phyloP scores from a whole-genome alignment of 1,140 invertebrate species.

The Batillaria attramentaria region DNA sequence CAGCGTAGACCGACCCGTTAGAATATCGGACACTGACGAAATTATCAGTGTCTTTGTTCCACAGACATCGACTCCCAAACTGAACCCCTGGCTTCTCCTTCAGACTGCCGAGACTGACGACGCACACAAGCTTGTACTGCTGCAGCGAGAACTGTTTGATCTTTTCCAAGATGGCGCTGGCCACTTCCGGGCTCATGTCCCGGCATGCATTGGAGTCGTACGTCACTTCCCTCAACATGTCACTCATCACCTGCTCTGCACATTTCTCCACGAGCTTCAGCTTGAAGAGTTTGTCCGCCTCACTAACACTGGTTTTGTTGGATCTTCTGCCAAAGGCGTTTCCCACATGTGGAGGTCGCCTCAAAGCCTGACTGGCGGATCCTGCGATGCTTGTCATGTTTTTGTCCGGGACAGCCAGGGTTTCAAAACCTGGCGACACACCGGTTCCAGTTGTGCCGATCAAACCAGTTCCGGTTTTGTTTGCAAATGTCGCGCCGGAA shows the following conservation, averaged over 20 bases:
- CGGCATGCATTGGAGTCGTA: constrained; percentile 59
- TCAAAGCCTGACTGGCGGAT: too few relatives aligned
- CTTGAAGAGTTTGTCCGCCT: constrained; percentile 46
- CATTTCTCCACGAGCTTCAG: constrained; percentile 51
- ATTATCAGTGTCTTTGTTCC: constrained; percentile 68
- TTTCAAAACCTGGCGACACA: too few relatives aligned
- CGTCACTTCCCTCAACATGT: constrained; percentile 49
- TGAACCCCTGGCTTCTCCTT: constrained; percentile 66
- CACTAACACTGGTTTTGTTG: not conserved
- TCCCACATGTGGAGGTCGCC: too few relatives aligned
- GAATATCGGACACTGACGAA: constrained; percentile 67
- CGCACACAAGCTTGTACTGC: constrained; percentile 65
- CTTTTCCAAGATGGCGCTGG: constrained; percentile 56
- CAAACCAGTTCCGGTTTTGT: too few relatives aligned
- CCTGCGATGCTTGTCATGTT: too few relatives aligned
- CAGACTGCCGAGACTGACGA: constrained; percentile 64
- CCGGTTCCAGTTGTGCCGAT: too few relatives aligned
- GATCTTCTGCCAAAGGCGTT: too few relatives aligned
- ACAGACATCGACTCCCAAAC: constrained; percentile 68
- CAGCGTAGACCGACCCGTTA: constrained; percentile 67
- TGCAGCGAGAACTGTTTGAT: constrained; percentile 54
- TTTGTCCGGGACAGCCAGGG: too few relatives aligned
- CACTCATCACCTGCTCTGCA: constrained; percentile 53
- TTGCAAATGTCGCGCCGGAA: too few relatives aligned
- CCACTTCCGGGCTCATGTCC: constrained; percentile 54